Base-by-base conservation (phyloP, 2,888 invertebrate genomes). In the Girardia tigrina region DNA sequence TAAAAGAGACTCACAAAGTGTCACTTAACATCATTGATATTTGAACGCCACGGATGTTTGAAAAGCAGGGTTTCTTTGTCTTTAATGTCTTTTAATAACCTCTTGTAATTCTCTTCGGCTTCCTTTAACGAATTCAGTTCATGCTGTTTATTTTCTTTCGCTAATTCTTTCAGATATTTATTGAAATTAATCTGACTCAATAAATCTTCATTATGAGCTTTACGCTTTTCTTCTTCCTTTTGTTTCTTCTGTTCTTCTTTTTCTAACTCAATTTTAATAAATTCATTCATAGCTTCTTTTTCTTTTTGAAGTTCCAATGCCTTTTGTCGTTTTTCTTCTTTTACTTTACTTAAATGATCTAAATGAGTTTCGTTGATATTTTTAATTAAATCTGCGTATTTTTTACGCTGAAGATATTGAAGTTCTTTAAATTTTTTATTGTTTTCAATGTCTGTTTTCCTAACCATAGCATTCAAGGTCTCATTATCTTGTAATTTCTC, bases 201-300 rank as follows among this genome's bases (percentile, higher is more conserved):
- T n/a, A 56, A 56, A 56, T n/a, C 56, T 6, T 56, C 56, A 56
- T 12, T 56, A 56, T 56, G 23, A 56, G 23, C 23, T 20, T n/a
- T 56, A 56, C n/a, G n/a, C n/a, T 56, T 56, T 16, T 56, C 56
- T 56, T 56, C 23, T 56, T 56, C 56, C n/a, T 56, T 56, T 56
- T 8, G 6, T 56, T 56, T 56, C n/a, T 56, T 4, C n/a, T 8
- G n/a, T 12, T 12, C n/a, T 56, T 56, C 56, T 16, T 56, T 56
- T 56, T 56, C 56, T n/a, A 56, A 12, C 23, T 56, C 56, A 4
- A 56, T 56, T 56, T 56, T 56, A n/a, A 56, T 56, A n/a, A 56
- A 56, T 16, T 56, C 56, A n/a, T 56, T 56, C 56, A 56, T 56
- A 6, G 56, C 56, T n/a, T 56, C 56, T 56, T 56, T 56, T 56